Base-by-base conservation (phyloP, 2,797 vertebrate genomes). In the Linurgus olivaceus region DNA sequence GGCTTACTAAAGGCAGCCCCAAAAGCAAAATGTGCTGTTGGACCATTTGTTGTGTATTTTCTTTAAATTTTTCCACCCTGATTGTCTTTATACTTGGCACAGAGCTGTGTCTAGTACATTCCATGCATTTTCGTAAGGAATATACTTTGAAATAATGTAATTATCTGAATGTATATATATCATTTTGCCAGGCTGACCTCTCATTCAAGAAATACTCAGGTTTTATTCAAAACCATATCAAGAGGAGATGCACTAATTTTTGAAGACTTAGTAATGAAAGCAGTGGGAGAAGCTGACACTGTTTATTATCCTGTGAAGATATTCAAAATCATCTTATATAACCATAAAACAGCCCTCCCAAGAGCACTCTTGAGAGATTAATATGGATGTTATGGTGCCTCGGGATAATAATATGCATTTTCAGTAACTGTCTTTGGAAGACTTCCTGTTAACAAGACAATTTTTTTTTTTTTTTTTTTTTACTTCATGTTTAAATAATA, bases 311-410 rank as follows among this genome's bases (percentile, higher is more conserved):
- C 85, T 80, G 23, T 75, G 62, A 88, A 59, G 31, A 77, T 65
- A 86, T 86, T 96, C 52, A 93, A 91, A 91, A 21, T 10, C 8
- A 51, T 80, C 75, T 93, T 95, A 94, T 71, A 81, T 90, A 95
- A 95, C 48, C 61, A 74, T 42, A 68, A 66, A 88, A 35, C 75
- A 89, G 35, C 58, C 47, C 55, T 89, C 67, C 67, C 77, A 85
- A 89, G 67, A 91, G 37, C 37, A 83, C 48, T 61, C 47, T 58
- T 83, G 65, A 78, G 73, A 94, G 78, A 85, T 94, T 85, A 85
- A 86, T 93, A 91, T 92, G 84, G 61, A 95, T 89, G 66, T 75
- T 86, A 35, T 59, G 55, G 44, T 83, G 92, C 92, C 70, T 66
- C 17, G 0, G 75, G 82, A 79, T 78, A 93, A 70, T 47, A 89